A percentile compares a stretch with the other conserved stretches of the same genome.
Conservation (phyloP, 2,113 vertebrate species). For the Tragelaphus scriptus region DNA sequence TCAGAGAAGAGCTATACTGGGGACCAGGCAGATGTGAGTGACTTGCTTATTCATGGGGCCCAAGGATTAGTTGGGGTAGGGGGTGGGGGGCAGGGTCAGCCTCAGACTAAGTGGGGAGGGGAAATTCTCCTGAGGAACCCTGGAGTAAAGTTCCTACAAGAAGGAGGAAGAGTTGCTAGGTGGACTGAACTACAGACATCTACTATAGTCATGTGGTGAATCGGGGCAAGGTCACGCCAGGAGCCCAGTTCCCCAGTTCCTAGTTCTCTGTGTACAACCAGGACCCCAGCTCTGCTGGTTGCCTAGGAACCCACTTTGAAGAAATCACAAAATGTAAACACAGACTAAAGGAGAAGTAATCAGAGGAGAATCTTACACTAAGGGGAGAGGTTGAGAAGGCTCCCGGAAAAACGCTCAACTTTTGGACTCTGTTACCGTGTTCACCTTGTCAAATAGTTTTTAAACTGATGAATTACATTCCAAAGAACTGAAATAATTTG, state of each 20-base stretch:
- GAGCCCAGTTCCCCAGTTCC: not conserved
- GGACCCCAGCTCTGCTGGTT: not conserved
- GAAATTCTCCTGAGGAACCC: not conserved
- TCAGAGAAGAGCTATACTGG: not conserved
- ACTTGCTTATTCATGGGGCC: not conserved
- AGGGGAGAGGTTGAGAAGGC: not conserved
- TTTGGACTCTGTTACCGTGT: not conserved
- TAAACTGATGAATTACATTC: slow-evolving; percentile 8
- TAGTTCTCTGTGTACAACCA: not conserved
- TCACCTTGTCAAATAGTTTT: slow-evolving; percentile 15
- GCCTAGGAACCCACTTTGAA: slow-evolving; percentile 38
- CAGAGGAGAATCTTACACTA: not conserved
- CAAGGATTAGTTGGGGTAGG: accelerated
- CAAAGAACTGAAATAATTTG: slow-evolving; percentile 25
- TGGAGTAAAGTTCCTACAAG: not conserved
- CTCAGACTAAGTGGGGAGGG: not conserved
- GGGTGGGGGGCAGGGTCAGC: not conserved
- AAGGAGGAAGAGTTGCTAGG: not conserved
- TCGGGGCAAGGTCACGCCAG: not conserved
- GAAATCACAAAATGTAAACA: slow-evolving; percentile 41
- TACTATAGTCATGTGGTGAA: not conserved
- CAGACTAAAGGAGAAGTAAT: not conserved
- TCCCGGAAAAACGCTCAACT: not conserved
- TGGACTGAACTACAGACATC: not conserved
- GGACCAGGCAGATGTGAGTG: not conserved